These are phyloP conservation scores for Bombus vancouverensis DNA, from an alignment of 1,140 invertebrate species.

Conservation along the genomic window DNA sequence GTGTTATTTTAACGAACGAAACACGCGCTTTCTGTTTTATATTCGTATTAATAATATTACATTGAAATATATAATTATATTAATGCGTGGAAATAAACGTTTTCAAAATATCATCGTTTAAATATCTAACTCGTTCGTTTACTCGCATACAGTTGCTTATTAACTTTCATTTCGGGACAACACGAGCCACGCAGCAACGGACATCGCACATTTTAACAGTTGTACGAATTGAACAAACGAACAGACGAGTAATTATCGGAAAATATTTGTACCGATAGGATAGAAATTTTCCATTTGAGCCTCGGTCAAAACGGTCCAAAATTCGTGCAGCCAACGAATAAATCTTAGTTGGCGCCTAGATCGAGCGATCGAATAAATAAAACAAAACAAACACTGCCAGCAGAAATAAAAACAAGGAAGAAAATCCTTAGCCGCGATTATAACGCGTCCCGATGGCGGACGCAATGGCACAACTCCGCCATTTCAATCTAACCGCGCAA, in stretches of 20 bases:
- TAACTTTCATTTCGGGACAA: too few species aligned
- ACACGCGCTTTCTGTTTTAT: too few species aligned
- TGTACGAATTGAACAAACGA: too few species aligned
- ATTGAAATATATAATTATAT: too few species aligned
- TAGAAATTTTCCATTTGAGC: background rate
- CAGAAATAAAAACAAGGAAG: too few species aligned
- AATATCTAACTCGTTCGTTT: too few species aligned
- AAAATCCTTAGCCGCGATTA: background rate
- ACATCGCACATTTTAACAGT: too few species aligned
- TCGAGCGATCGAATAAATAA: background rate
- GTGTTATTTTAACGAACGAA: background rate
- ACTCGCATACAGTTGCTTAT: too few species aligned
- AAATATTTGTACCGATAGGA: background rate
- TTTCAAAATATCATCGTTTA: too few species aligned
- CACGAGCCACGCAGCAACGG: too few species aligned
- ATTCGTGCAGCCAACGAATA: background rate
- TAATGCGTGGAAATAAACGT: too few species aligned
- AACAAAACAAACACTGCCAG: rapidly evolving
- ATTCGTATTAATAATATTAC: too few species aligned
- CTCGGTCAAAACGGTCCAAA: background rate
- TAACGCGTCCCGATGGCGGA: background rate
- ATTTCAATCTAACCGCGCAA: constrained; percentile 20
- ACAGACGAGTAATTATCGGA: background rate
- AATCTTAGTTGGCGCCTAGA: background rate
- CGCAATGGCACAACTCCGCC: background rate